Percentiles rank a stretch among this genome's conserved stretches.
phyloP scores from a whole-genome alignment of 2,888 invertebrate genomes.

The Apomyelois bistriatella region DNA sequence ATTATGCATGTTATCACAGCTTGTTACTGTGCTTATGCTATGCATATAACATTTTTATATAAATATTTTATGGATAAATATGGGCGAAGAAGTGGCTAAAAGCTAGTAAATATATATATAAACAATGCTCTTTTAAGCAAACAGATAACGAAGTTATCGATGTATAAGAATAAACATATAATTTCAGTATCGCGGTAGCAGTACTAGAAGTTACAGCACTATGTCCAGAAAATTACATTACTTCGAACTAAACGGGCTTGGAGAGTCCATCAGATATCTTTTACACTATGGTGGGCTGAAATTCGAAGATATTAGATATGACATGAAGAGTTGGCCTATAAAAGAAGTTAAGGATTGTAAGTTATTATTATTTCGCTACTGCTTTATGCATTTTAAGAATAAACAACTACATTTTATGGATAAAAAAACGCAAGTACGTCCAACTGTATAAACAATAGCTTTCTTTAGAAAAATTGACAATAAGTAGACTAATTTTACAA shows the following conservation, averaged over 20 bases:
- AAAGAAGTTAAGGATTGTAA: conserved; percentile 17
- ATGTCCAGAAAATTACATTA: conserved; percentile 39
- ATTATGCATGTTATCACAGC: no score
- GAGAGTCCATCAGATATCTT: conserved; percentile 44
- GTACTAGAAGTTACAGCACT: not conserved
- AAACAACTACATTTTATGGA: no score
- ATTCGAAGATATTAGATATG: conserved; percentile 44
- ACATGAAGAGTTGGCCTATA: conserved; percentile 38
- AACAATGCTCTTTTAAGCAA: not conserved
- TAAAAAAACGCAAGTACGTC: no score
- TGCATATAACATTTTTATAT: no score
- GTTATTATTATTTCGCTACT: not conserved
- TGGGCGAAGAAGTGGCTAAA: no score
- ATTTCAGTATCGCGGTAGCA: not conserved
- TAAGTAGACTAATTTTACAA: no score
- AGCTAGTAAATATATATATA: no score
- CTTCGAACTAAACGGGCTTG: conserved; percentile 39
- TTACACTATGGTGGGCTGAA: conserved; percentile 45
- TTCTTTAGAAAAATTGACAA: no score
- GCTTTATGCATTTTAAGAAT: no score
- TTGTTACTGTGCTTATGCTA: no score
- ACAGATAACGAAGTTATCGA: not conserved
- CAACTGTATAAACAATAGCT: no score
- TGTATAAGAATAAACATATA: not conserved
- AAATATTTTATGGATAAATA: no score